Evolutionary conservation across 2,113 vertebrate genomes (phyloP), one percentile per base, ranked within the genome.

Genomic region (Camelus dromedarius): DNA sequence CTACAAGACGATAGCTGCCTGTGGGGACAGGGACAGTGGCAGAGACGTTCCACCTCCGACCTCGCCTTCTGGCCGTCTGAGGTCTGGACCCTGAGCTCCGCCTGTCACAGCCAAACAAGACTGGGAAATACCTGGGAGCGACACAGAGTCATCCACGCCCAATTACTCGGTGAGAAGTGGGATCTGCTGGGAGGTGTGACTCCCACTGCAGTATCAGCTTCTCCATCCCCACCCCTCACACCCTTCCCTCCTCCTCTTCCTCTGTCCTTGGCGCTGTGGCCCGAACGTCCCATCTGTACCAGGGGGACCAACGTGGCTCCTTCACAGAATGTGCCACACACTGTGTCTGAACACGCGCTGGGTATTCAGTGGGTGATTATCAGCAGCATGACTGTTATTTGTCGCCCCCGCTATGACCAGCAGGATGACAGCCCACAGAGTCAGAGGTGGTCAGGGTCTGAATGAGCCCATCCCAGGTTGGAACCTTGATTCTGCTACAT

Each of bases 1-100:
- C 77, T 73, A 22, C 82, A 95, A 96, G 98, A 95, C 86, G 18
- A 87, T 70, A 75, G 91, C 95, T 96, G 85, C 89, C 83, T 38
- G 52, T 38, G 79, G 97, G 96, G 69, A 81, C 72, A 46, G 81
- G 73, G 96, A 93, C 67, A 92, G 46, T 2, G 56, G 16, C 80
- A 32, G 50, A 42, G 83, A 97, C 12, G 0, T 26, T 8, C 80
- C 92, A 77, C 75, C 83, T 46, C 50, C n/a, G 20, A 81, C 42
- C 64, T 93, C 58, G n/a, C 80, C 80, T 79, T 64, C 69, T 4
- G 50, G 50, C 32, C 22, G 0, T 3, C 32, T 1, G 6, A 48
- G 54, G 28, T 26, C 15, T 8, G 1, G 42, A 10, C 20, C 54
- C 48, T 6, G 6, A 56, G n/a, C 7, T 1, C 22, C 1, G 2